Evolutionary conservation across 1,140 invertebrate genomes (phyloP), one percentile per base, ranked within the genome.

Genomic region (Forficula auricularia): DNA sequence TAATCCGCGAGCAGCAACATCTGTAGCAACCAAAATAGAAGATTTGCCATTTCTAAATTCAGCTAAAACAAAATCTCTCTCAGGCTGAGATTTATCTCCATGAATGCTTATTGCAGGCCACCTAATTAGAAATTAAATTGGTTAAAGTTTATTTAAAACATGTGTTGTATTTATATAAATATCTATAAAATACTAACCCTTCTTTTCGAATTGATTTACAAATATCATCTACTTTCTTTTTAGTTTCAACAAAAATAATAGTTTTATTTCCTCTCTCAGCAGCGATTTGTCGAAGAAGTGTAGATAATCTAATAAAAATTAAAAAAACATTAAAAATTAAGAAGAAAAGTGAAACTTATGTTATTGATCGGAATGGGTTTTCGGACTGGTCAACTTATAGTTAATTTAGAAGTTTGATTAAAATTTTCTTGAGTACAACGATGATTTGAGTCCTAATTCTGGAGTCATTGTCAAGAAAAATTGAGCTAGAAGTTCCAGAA

Each of bases 181-280:
- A 16, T n/a, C 6, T n/a, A 30, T 3, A 42, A 18, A 37, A 32
- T 19, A 47, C 38, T 53, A 51, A 60, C 57, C 91, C 90, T 62
- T 85, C 88, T 49, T 84, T 72, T 56, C 85, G 75, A 58, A 98
- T 89, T 56, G 75, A 76, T 52, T 82, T 74, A 8, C 87, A 86
- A 9, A 98, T 77, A 50, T 86, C 83, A 66, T 98, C 92, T 30
- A 92, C 91, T 66, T 91, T 94, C 52, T 85, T 78, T 56, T 98
- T 98, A 0, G 94, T 98, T 65, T 97, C 91, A 47, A 87, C 86
- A 67, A 98, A 98, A 52, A 98, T 91, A 15, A 98, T 80, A 6
- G 82, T 89, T 64, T 95, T 97, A 50, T 85, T 82, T 48, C 83
- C 80, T 50, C 79, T 79, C 52, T 92, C 85, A 50, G 77, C 75